These are phyloP conservation scores for Pycnonotus jocosus DNA, from an alignment of 2,113 vertebrate genomes.

Conservation along the genomic window DNA sequence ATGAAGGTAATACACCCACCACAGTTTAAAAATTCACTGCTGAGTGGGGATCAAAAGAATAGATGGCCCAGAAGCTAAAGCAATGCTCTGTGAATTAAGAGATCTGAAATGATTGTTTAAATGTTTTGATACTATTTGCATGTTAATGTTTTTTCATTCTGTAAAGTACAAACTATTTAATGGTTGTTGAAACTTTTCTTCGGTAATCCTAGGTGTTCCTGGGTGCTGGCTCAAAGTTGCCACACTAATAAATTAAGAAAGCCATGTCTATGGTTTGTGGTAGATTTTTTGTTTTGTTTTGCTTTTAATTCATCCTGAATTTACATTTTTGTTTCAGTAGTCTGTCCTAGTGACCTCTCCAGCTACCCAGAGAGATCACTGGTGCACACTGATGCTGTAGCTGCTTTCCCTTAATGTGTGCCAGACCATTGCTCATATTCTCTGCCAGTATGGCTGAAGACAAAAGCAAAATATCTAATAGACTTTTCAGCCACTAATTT, in stretches of 20 bases:
- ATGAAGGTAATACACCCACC: background rate
- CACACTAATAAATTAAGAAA: background rate
- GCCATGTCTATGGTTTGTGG: background rate
- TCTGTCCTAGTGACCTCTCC: background rate
- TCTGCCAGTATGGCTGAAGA: background rate
- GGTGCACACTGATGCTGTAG: background rate
- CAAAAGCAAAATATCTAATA: conserved; percentile 13
- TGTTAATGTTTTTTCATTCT: background rate
- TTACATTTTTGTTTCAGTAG: background rate
- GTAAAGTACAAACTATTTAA: background rate
- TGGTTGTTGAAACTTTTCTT: background rate
- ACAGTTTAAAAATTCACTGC: background rate
- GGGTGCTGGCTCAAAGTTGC: background rate
- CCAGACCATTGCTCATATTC: background rate
- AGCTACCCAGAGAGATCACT: background rate
- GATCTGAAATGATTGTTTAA: background rate
- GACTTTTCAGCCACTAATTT: conserved; percentile 10
- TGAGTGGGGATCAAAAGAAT: background rate
- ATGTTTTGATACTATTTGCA: background rate
- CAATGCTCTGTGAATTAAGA: background rate
- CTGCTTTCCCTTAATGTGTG: background rate
- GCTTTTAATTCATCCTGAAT: background rate
- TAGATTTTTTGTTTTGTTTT: background rate
- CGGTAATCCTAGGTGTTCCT: background rate
- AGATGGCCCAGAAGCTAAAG: background rate